Evolutionary conservation across 2,888 invertebrate genomes (phyloP), one percentile per base, ranked within the genome.

Genomic region (Eudasyphora cyanicolor): DNA sequence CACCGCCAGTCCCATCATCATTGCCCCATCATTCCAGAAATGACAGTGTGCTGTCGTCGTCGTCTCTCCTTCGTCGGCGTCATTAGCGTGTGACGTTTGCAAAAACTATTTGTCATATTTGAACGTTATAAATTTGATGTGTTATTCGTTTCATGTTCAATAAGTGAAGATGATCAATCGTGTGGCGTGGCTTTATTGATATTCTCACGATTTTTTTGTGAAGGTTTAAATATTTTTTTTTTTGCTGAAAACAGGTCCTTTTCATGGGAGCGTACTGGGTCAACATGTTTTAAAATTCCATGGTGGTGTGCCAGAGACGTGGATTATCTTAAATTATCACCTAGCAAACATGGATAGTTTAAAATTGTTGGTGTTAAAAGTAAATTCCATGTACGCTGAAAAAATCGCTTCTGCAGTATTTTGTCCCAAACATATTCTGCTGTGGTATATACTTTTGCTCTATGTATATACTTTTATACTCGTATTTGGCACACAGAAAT

Each of bases 91-190:
- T 67, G 67, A 67, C 35, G 42, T 38, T 67, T 67, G 67, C 24
- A 42, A 51, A 62, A 76, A 64, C 71, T 54, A 76, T 71, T 71
- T 76, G 80, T 71, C 76, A 76, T 76, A 24, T 45, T 71, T 67
- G 67, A 21, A 42, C 67, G 42, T 2, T n/a, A 67, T 38, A 67
- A 35, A 67, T 42, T 67, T 42, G 67, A 67, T 67, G 67, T 42
- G 42, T 67, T 57, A 38, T 42, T 67, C 35, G 7, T 24, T 54
- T 57, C 27, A 57, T 57, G 45, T 45, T 45, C n/a, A 45, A n/a
- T 45, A n/a, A 45, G 2, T 2, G 45, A 45, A 45, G 60, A 60
- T 29, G 60, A 60, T 60, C 60, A 60, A 60, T 60, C 32, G 29
- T 29, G n/a, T 60, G 27, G 60, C 29, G 29, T 29, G 29, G 60